A percentile compares a stretch with the other conserved stretches of the same genome.
phyloP scores from a whole-genome alignment of 2,797 vertebrate genomes.

The Lutra lutra region DNA sequence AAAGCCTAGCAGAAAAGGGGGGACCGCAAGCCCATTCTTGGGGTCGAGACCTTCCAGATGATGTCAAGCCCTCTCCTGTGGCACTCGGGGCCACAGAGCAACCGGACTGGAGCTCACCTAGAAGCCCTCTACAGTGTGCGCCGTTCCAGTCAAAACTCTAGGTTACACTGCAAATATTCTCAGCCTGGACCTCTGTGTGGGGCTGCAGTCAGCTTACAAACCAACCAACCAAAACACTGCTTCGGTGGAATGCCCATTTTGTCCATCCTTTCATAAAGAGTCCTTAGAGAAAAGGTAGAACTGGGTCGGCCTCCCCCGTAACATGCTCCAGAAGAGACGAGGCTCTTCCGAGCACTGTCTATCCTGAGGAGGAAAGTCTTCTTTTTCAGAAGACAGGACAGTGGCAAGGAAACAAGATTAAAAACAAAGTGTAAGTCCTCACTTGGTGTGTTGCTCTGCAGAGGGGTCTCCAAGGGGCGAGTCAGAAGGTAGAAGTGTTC shows the following conservation, averaged over 20 bases:
- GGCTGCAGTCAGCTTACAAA: constrained; percentile 3
- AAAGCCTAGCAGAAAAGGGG: constrained; percentile 66
- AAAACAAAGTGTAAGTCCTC: constrained; percentile 69
- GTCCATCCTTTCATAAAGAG: constrained; percentile 44
- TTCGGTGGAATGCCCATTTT: not conserved
- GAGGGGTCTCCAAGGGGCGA: constrained; percentile 89
- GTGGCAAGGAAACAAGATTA: constrained; percentile 23
- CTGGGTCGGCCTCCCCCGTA: constrained; percentile 2
- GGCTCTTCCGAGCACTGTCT: constrained; percentile 29
- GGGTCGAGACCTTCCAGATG: constrained; percentile 67
- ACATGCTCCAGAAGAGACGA: constrained; percentile 49
- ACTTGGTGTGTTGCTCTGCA: constrained; percentile 92
- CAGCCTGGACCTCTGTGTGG: constrained; percentile 7
- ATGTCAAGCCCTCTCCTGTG: constrained; percentile 36
- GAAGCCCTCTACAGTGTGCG: constrained; percentile 14
- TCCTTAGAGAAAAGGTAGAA: constrained; percentile 23
- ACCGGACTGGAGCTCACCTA: not conserved
- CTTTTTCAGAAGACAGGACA: constrained; percentile 62
- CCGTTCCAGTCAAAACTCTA: constrained; percentile 28
- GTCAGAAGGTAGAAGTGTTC: constrained; percentile 99
- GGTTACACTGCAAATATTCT: constrained; percentile 39
- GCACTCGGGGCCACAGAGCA: not conserved
- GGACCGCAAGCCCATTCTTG: constrained; percentile 48
- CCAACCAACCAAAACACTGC: not conserved
- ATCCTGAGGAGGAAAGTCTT: not conserved